phyloP scores from a whole-genome alignment of 2,113 vertebrate species.

The Trochalopteron elliotii region DNA sequence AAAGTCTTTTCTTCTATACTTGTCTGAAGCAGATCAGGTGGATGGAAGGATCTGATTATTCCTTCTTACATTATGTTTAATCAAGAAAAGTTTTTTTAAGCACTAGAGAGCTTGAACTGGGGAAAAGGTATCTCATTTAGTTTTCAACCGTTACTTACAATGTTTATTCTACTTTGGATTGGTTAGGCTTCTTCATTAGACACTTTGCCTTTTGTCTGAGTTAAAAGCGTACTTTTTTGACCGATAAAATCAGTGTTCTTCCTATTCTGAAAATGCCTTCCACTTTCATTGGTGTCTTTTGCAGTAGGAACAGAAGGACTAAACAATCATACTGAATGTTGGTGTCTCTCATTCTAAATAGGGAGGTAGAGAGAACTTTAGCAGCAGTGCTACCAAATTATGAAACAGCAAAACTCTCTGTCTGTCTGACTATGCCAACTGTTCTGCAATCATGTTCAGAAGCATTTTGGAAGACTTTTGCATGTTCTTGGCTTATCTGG shows the following conservation, averaged over 20 bases:
- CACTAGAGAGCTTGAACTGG: not conserved
- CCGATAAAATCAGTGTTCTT: not conserved
- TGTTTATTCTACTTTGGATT: not conserved
- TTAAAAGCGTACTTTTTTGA: not conserved
- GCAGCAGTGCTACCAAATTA: not conserved
- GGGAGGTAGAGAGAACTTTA: not conserved
- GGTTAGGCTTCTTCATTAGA: not conserved
- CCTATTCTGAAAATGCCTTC: not conserved
- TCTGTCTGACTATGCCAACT: not conserved
- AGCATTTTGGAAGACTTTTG: not conserved
- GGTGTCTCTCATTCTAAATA: not conserved
- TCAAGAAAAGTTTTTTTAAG: not conserved
- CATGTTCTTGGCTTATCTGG: not conserved
- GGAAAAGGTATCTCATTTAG: not conserved
- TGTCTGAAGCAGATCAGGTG: not conserved
- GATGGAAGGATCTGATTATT: not conserved
- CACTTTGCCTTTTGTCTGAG: not conserved
- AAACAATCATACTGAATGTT: not conserved
- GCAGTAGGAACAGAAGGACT: not conserved
- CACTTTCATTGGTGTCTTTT: not conserved
- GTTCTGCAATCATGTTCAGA: not conserved
- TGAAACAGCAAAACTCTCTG: not conserved
- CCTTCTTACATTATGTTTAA: not conserved
- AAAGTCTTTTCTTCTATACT: not conserved
- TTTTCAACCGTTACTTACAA: not conserved